These are phyloP conservation scores for Ceratina australensis DNA, from an alignment of 1,140 invertebrate genomes.

Conservation along the genomic window DNA sequence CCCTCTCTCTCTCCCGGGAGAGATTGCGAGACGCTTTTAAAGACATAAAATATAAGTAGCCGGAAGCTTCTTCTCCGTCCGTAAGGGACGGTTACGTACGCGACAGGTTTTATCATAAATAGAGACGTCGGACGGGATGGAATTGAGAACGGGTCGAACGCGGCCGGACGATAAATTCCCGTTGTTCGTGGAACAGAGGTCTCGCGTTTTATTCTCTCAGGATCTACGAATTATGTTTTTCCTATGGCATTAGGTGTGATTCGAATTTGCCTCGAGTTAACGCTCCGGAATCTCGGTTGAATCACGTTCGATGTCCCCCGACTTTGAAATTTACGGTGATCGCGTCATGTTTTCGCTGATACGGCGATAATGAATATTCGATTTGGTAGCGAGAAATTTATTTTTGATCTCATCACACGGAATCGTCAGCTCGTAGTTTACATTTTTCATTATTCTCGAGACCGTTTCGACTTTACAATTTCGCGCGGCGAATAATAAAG, in stretches of 20 bases:
- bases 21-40: slow-evolving; percentile 14
- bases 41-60: slow-evolving; percentile 15
- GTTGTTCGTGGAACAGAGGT: not conserved
- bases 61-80: not conserved
- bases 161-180: slow-evolving; percentile 11
- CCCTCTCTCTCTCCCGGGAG: slow-evolving; percentile 2
- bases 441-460: too few species aligned
- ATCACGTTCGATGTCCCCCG: too few species aligned
- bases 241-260: not conserved
- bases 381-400: too few species aligned
- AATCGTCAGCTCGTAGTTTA: too few species aligned
- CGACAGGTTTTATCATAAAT: slow-evolving; percentile 31
- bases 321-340: too few species aligned
- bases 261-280: slow-evolving; percentile 3
- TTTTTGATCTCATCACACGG: too few species aligned
- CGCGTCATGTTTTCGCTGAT: too few species aligned
- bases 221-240: not conserved
- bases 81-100: not conserved
- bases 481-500: too few species aligned
- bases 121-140: not conserved
- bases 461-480: too few species aligned
- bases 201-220: not conserved
- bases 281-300: too few species aligned
- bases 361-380: too few species aligned
- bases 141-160: not conserved